Evolutionary conservation across 2,113 vertebrate genomes (phyloP).

Genomic region (Peromyscus leucopus): DNA sequence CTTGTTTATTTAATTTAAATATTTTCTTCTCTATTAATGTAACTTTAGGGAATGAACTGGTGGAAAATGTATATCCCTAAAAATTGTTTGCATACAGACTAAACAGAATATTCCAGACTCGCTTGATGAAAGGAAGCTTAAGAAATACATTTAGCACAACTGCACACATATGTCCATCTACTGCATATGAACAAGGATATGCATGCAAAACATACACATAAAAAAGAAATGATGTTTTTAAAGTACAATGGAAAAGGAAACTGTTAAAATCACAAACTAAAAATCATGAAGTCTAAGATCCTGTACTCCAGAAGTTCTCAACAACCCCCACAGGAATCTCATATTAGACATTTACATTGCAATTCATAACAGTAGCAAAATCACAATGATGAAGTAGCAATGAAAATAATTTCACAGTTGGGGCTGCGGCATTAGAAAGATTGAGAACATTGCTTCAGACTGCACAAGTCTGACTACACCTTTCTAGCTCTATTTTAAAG

Average conservation of each 20-base stretch:
- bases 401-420: not conserved
- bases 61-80: not conserved
- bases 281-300: conserved; percentile 2
- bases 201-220: too few species aligned
- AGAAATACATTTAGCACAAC: not conserved
- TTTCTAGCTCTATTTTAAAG: not conserved
- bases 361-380: not conserved
- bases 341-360: not conserved
- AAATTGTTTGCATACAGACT: not conserved
- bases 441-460: not conserved
- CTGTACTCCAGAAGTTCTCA: not conserved
- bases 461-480: not conserved
- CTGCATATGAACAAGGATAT: not conserved
- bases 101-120: not conserved
- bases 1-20: not conserved
- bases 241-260: conserved; percentile 4
- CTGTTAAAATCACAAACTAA: not conserved
- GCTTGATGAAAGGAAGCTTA: conserved; percentile 13
- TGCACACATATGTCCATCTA: not conserved
- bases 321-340: not conserved
- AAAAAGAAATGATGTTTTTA: not conserved
- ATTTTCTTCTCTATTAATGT: not conserved
- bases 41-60: conserved; percentile 10
- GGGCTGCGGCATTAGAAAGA: not conserved
- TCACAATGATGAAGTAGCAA: not conserved